phyloP scores from a whole-genome alignment of 2,888 invertebrate species.

The Clostera curtula region DNA sequence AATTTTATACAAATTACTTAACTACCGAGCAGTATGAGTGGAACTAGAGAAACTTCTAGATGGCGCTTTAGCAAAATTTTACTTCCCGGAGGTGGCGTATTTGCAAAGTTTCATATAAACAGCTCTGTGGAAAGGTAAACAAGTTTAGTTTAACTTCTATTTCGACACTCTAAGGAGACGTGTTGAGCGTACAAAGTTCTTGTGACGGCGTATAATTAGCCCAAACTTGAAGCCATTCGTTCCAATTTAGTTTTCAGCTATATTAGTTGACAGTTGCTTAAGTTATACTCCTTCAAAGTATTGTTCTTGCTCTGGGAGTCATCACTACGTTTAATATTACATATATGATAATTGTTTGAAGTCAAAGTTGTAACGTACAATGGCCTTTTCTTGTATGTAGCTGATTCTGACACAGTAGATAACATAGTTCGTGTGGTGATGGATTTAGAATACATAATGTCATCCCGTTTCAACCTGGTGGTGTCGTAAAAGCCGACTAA shows the following conservation, averaged over 20 bases:
- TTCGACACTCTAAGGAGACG: constrained; percentile 61
- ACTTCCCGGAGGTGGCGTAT: constrained; percentile 45
- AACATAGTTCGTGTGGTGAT: too few species aligned
- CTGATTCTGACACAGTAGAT: too few species aligned
- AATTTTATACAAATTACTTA: constrained; percentile 26
- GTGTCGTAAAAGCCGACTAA: too few species aligned
- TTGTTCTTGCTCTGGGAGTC: constrained; percentile 15
- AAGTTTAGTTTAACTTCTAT: constrained; percentile 63
- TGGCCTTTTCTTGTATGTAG: too few species aligned
- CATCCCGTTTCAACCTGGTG: too few species aligned
- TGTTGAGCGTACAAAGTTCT: constrained; percentile 40
- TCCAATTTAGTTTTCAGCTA: constrained; percentile 50
- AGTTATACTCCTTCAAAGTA: constrained; percentile 18
- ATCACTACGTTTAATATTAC: constrained; percentile 6
- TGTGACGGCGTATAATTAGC: constrained; percentile 53
- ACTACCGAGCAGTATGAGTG: constrained; percentile 25
- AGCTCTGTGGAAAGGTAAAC: constrained; percentile 54
- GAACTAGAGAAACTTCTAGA: constrained; percentile 33
- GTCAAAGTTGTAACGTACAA: too few species aligned
- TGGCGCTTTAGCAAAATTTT: constrained; percentile 44
- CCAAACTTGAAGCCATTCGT: constrained; percentile 56
- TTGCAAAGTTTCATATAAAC: constrained; percentile 58
- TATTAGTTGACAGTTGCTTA: constrained; percentile 23
- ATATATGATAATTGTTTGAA: too few species aligned
- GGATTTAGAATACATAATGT: too few species aligned